Percentiles rank a stretch among this genome's conserved stretches.
phyloP scores from a whole-genome alignment of 2,797 vertebrate genomes.

The Cheirogaleus major region DNA sequence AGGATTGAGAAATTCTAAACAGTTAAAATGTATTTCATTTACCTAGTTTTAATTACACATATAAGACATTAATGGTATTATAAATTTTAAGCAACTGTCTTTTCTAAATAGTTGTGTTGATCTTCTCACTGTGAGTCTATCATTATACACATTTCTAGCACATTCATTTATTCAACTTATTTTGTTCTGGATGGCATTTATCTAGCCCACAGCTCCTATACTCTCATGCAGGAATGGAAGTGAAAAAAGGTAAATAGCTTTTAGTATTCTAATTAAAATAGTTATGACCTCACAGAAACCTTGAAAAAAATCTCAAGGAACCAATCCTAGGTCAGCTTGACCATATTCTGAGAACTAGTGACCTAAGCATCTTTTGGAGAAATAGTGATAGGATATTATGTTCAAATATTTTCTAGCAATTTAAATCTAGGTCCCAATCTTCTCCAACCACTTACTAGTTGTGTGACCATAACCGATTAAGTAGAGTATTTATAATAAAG shows the following conservation, averaged over 20 bases:
- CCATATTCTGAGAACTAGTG: not conserved
- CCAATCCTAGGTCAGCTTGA: not conserved
- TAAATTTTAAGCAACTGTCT: not conserved
- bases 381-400: not conserved
- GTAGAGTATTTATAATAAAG: not conserved
- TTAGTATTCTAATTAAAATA: not conserved
- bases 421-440: not conserved
- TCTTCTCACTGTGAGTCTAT: not conserved
- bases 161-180: not conserved
- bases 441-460: not conserved
- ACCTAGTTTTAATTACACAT: not conserved
- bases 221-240: not conserved
- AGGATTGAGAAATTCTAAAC: not conserved
- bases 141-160: not conserved
- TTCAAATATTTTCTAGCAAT: not conserved
- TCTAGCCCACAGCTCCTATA: not conserved
- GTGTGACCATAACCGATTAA: not conserved
- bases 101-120: not conserved
- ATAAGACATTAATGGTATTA: not conserved
- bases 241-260: not conserved
- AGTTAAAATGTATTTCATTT: not conserved
- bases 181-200: not conserved
- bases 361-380: not conserved
- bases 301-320: not conserved
- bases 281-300: not conserved